Percentiles rank a stretch among this genome's conserved stretches.
Evolutionary conservation across 2,113 vertebrate genomes (phyloP).

Genomic region (Tyto alba): DNA sequence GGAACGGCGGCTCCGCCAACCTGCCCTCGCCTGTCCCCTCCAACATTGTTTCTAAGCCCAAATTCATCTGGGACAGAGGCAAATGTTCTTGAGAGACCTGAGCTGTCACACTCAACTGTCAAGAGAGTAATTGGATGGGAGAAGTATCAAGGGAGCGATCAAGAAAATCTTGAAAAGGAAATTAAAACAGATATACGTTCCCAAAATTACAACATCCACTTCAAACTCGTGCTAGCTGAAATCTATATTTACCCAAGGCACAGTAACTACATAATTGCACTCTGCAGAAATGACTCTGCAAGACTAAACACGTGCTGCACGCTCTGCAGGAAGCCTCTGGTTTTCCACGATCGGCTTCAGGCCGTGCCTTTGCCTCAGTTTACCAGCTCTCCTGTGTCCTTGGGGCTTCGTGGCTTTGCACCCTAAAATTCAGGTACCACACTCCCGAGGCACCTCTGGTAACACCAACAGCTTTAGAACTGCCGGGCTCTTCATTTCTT

Average conservation of each 20-base stretch:
- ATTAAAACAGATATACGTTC: not conserved
- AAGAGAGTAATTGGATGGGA: not conserved
- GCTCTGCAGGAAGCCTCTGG: not conserved
- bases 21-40: not conserved
- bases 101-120: not conserved
- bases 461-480: not conserved
- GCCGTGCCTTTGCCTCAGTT: not conserved
- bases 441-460: rapidly evolving
- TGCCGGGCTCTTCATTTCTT: not conserved
- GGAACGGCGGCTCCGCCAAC: not conserved
- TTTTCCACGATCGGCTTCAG: not conserved
- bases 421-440: too few relatives aligned
- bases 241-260: not conserved
- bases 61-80: not conserved
- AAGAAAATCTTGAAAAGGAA: not conserved
- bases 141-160: not conserved
- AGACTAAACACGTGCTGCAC: not conserved
- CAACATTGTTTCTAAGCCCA: not conserved
- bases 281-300: not conserved
- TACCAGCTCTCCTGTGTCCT: not conserved
- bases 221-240: not conserved
- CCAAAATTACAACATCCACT: not conserved
- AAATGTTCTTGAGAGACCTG: not conserved
- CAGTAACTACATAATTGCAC: not conserved
- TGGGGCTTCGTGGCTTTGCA: not conserved